Evolutionary conservation across 2,113 vertebrate species (phyloP).

Genomic region (Nothocercus nigrocapillus): DNA sequence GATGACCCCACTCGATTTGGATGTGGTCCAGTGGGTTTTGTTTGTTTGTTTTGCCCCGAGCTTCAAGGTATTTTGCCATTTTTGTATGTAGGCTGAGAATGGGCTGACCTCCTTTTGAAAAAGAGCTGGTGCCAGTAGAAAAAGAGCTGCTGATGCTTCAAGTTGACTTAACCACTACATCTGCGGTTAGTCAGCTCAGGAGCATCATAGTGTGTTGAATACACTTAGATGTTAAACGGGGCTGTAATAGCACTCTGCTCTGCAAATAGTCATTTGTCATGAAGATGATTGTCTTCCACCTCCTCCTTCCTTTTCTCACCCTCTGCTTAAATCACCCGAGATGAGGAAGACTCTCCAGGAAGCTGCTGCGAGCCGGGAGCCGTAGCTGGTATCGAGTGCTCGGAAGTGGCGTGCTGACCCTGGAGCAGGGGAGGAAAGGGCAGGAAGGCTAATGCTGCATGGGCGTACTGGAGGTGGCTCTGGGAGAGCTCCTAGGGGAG

Average conservation of each 20-base stretch:
- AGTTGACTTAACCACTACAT: neutral
- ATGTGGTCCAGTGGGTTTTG: neutral
- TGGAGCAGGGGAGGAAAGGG: neutral
- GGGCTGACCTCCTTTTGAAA: neutral
- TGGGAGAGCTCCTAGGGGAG: neutral
- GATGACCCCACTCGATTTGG: neutral
- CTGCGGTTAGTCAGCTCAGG: neutral
- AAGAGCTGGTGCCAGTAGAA: neutral
- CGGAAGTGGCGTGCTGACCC: neutral
- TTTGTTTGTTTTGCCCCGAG: too few relatives aligned
- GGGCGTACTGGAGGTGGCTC: neutral
- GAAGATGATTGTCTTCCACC: conserved; percentile 69
- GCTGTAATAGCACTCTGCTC: conserved; percentile 44
- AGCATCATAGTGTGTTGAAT: neutral
- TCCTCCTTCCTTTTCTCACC: conserved; percentile 65
- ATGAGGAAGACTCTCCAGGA: conserved; percentile 17
- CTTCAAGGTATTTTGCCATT: neutral
- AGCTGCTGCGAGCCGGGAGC: conserved; percentile 4
- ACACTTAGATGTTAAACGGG: conserved; percentile 27
- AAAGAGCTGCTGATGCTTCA: neutral
- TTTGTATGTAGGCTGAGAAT: neutral
- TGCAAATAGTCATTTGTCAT: conserved; percentile 60
- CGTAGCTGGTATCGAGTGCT: neutral
- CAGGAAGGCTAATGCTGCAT: neutral
- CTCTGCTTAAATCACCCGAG: conserved; percentile 35